Conservation (phyloP, 2,888 invertebrate genomes). For the Macropis europaea region DNA sequence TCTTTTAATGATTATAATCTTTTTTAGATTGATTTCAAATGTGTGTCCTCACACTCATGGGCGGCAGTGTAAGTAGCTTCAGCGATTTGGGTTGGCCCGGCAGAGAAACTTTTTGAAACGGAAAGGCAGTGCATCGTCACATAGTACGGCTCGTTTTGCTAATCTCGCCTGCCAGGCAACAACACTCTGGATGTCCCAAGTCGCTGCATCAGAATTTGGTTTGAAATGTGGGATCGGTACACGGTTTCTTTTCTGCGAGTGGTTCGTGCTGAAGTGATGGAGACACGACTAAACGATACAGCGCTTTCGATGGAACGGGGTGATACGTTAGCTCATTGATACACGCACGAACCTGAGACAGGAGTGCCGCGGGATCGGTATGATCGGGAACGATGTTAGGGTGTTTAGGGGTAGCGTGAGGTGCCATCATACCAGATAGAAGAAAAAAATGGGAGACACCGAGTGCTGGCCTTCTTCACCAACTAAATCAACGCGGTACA, state of each 20-base stretch:
- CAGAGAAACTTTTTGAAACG: slow-evolving; percentile 7
- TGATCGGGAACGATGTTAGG: slow-evolving; percentile 54
- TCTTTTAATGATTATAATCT: no score
- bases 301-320: slow-evolving; percentile 30
- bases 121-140: slow-evolving; percentile 8
- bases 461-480: slow-evolving; percentile 72
- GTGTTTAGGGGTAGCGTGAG: slow-evolving; percentile 76
- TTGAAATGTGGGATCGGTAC: slow-evolving; percentile 51
- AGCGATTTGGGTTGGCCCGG: slow-evolving; percentile 60
- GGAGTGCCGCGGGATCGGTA: slow-evolving; percentile 62
- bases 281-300: slow-evolving; percentile 23
- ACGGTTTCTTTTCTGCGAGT: slow-evolving; percentile 59
- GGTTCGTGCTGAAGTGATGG: slow-evolving; percentile 59
- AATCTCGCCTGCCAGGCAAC: slow-evolving; percentile 17
- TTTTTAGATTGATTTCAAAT: no score
- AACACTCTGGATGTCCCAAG: slow-evolving; percentile 47
- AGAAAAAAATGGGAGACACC: slow-evolving; percentile 75
- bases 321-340: slow-evolving; percentile 34
- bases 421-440: slow-evolving; percentile 80
- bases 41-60: no score
- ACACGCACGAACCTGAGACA: slow-evolving; percentile 62
- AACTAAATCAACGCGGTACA: background rate
- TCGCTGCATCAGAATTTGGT: slow-evolving; percentile 55
- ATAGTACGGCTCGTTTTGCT: background rate
- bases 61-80: slow-evolving; percentile 54